A percentile compares a stretch with the other conserved stretches of the same genome.
Conservation (phyloP, 2,113 vertebrate species). For the Pedetes capensis region DNA sequence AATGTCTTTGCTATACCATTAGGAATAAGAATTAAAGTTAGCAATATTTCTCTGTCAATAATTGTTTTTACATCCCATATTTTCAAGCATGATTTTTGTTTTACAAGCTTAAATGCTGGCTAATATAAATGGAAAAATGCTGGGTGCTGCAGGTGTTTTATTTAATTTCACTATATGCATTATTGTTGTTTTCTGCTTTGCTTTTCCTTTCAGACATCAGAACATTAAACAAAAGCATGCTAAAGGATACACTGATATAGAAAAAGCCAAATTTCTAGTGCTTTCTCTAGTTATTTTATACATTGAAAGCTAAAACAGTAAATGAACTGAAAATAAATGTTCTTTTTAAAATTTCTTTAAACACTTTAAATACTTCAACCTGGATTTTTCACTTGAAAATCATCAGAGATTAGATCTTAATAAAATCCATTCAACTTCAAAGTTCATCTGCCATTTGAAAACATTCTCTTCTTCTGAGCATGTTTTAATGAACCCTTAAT, state of each 20-base stretch:
- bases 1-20: not conserved
- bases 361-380: conserved; percentile 30
- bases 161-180: conserved; percentile 33
- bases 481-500: conserved; percentile 79
- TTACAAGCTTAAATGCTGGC: not conserved
- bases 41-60: not conserved
- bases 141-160: not conserved
- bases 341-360: conserved; percentile 49
- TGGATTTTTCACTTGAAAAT: conserved; percentile 54
- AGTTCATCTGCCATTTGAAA: conserved; percentile 62
- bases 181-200: conserved; percentile 34
- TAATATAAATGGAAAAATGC: not conserved
- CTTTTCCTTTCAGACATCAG: conserved; percentile 29
- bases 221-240: conserved; percentile 50
- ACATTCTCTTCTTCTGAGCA: conserved; percentile 69
- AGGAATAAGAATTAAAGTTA: conserved; percentile 5
- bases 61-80: not conserved
- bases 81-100: not conserved
- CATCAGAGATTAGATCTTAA: conserved; percentile 64
- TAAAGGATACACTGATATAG: conserved; percentile 70
- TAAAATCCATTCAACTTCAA: conserved; percentile 65
- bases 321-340: conserved; percentile 66
- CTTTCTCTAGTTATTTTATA: conserved; percentile 53
- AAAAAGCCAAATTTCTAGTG: conserved; percentile 58
- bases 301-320: conserved; percentile 59